Evolutionary conservation across 1,140 invertebrate genomes (phyloP), one percentile per base, ranked within the genome.

Genomic region (Bacillus rossius): DNA sequence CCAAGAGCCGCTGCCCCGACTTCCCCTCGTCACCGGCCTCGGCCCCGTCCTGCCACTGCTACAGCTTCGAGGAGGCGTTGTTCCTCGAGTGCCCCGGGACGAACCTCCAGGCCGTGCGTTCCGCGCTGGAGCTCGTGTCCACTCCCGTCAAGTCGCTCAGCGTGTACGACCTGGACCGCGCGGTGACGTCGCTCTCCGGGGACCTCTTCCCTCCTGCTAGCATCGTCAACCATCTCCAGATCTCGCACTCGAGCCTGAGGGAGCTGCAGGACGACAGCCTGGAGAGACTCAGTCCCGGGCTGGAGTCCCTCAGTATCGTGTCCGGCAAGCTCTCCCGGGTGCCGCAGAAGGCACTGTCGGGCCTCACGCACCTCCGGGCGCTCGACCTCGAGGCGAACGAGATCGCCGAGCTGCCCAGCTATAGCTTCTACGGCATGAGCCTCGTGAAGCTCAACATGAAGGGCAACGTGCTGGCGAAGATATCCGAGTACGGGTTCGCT

Each of bases 11-110:
- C 57, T 90, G 88, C 68, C 88, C 88, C 38, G 83, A 79, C 63
- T 79, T 85, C 64, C 74, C 82, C 63, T 82, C 84, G 62, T 88
- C 85, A 69, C 85, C 86, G 14, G 74, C 82, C 62, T 82, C 84
- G 62, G 88, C 85, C 69, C 84, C 86, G 14, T 84, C 83, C 63
- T 96, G 92, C 75, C 87, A 90, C 0, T 95, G 92, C 74, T 94
- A 93, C 77, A 89, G 89, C 74, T 91, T 93, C 71, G 89, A 93
- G 71, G 90, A 93, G 76, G 91, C 90, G 25, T 79, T 94, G 50
- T 92, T 91, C 75, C 77, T 95, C 62, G 91, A 96, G 74, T 96
- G 92, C 71, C 87, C 91, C 16, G 87, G 84, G 55, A 86, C 86
- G 4, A 85, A 84, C n/a, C 79, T 85, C 22, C 77, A 78, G 16